Percentiles rank a stretch among this genome's conserved stretches.
These are phyloP conservation scores for Psittacula echo DNA, from an alignment of 2,797 vertebrate genomes.

Conservation along the genomic window DNA sequence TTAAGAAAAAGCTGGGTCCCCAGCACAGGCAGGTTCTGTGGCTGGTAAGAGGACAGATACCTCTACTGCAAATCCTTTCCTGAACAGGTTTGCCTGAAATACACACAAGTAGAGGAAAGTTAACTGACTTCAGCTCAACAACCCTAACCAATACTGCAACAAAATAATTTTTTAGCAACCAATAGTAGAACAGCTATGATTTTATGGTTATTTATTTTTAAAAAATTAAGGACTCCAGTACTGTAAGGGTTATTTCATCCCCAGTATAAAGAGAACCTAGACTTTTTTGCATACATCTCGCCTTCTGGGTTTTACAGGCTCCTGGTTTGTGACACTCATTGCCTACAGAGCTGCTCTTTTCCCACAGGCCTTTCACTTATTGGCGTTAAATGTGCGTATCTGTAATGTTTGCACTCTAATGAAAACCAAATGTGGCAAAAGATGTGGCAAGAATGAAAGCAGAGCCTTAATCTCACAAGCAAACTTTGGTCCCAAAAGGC, in stretches of 20 bases:
- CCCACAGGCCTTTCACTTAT: neutral
- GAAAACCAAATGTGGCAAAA: neutral
- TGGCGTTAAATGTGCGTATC: neutral
- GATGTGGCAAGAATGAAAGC: neutral
- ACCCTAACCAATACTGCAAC: neutral
- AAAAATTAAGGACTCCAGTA: neutral
- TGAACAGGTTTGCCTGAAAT: neutral
- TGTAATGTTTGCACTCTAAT: neutral
- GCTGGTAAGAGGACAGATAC: neutral
- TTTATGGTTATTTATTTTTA: neutral
- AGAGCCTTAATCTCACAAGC: neutral
- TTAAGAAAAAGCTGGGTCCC: neutral
- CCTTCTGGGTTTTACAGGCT: neutral
- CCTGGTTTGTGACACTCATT: neutral
- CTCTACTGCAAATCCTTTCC: neutral
- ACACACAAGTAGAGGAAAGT: fast-evolving
- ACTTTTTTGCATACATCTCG: neutral
- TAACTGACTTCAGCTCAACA: neutral
- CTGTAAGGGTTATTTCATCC: neutral
- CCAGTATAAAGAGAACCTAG: neutral
- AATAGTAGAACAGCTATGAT: neutral
- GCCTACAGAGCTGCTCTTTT: neutral
- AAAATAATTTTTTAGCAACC: neutral
- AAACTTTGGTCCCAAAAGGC: neutral
- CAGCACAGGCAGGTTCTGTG: neutral